Evolutionary conservation across 2,113 vertebrate species (phyloP).

Genomic region (Pantherophis guttatus): DNA sequence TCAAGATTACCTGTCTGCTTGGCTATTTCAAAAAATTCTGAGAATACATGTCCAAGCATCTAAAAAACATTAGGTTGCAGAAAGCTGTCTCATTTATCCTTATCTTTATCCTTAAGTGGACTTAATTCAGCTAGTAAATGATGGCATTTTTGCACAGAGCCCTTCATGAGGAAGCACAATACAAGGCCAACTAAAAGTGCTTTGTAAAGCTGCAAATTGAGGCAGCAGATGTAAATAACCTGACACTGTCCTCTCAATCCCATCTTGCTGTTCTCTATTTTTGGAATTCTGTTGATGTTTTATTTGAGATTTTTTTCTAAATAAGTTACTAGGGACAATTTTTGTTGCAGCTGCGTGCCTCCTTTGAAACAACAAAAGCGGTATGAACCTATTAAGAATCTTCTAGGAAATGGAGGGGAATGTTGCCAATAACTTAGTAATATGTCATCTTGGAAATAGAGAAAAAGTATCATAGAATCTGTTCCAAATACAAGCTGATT

Average conservation of each 20-base stretch:
- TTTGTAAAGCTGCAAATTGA: background rate
- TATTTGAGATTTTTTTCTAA: background rate
- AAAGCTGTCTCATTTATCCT: background rate
- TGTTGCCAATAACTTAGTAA: background rate
- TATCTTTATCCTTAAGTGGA: background rate
- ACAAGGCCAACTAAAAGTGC: background rate
- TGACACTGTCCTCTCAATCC: background rate
- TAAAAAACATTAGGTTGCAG: background rate
- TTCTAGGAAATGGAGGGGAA: background rate
- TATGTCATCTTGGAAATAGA: background rate
- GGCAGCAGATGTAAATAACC: background rate
- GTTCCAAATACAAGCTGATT: background rate
- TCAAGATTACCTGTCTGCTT: background rate
- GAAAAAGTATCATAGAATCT: background rate
- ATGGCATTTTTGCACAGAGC: background rate
- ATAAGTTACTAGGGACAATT: background rate
- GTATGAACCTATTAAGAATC: background rate
- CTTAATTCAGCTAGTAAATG: background rate
- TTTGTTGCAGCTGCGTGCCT: background rate
- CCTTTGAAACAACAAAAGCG: background rate
- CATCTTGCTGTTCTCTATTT: background rate
- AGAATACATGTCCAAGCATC: background rate
- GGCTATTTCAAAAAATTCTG: background rate
- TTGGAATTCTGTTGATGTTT: background rate
- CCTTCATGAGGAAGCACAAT: background rate